A percentile compares a stretch with the other conserved stretches of the same genome.
These are phyloP conservation scores for Acridotheres tristis DNA, from an alignment of 2,797 vertebrate species.

Conservation along the genomic window DNA sequence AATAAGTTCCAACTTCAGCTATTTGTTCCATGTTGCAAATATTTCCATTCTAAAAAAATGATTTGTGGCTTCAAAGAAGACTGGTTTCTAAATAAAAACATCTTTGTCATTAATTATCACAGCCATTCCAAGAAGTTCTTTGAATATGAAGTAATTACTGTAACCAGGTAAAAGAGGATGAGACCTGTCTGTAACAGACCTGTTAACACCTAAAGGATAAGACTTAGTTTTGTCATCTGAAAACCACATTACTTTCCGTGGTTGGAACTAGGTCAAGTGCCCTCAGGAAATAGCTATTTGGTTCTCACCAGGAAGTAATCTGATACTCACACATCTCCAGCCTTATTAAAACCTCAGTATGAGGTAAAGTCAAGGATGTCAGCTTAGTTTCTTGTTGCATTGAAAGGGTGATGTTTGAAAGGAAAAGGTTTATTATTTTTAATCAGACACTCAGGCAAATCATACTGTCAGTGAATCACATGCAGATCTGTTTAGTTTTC, in stretches of 20 bases:
- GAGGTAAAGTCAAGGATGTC: constrained; percentile 29
- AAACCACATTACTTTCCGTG: constrained; percentile 5
- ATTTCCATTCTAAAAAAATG: neutral
- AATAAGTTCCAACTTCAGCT: neutral
- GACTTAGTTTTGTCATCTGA: constrained; percentile 14
- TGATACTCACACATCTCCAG: constrained; percentile 21
- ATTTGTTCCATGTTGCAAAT: neutral
- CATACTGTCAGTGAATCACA: neutral
- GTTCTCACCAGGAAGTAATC: constrained; percentile 18
- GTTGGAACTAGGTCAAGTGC: constrained; percentile 49
- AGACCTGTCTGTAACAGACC: neutral
- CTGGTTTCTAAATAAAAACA: neutral
- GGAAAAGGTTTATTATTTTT: constrained; percentile 16
- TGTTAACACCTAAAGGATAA: neutral
- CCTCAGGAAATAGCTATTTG: constrained; percentile 41
- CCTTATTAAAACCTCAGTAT: constrained; percentile 38
- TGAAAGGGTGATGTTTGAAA: constrained; percentile 2
- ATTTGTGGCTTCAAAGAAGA: neutral
- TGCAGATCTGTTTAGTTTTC: neutral
- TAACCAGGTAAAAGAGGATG: neutral
- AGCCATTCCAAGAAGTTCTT: neutral
- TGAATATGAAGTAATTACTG: neutral
- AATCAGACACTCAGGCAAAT: neutral
- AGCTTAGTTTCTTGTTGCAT: neutral
- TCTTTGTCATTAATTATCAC: neutral